Base-by-base conservation (phyloP, 2,797 vertebrate genomes). In the Petrocephalus sullivani region DNA sequence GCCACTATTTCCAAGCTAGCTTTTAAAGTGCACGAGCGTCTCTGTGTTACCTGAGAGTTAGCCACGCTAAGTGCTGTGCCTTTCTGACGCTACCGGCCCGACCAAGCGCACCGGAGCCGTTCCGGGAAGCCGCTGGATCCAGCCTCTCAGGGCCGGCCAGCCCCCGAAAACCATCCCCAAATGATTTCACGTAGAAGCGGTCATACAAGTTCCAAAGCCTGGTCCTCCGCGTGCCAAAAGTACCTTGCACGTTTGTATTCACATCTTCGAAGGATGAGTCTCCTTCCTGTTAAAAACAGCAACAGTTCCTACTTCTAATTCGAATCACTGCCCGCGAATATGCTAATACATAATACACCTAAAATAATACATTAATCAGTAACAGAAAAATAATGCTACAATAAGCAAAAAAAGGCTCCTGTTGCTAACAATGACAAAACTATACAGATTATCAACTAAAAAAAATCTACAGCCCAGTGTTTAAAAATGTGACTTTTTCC, bases 1-100 rank as follows among this genome's bases (percentile, higher is more conserved):
- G 8, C 46, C 46, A 82, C 41, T 21, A 21, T 83, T 54, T 46
- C 46, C 49, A 71, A 83, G 88, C 58, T 61, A 82, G 86, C 85
- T 5, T 87, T 92, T 95, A 95, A 95, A 95, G 95, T 95, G 95
- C 95, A 91, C 89, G 90, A 93, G 94, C 93, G 93, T 94, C 91
- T 93, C 88, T 90, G 90, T 87, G 87, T 94, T 94, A 95, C 95
- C 95, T 95, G 94, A 95, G 95, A 93, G 92, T 94, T 92, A 90
- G 89, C 91, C 93, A 53, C 78, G 92, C 91, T 92, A 93, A 92
- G 93, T 93, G 94, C 91, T 89, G 89, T 88, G 93, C 90, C 93
- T 92, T 92, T 86, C 84, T 85, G 56, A 85, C 23, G 61, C 87
- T 23, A 86, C 51, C 61, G 86, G 86, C 89, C 78, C 60, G 64